Conservation (phyloP, 2,888 invertebrate species). For the Eilema griseolum region DNA sequence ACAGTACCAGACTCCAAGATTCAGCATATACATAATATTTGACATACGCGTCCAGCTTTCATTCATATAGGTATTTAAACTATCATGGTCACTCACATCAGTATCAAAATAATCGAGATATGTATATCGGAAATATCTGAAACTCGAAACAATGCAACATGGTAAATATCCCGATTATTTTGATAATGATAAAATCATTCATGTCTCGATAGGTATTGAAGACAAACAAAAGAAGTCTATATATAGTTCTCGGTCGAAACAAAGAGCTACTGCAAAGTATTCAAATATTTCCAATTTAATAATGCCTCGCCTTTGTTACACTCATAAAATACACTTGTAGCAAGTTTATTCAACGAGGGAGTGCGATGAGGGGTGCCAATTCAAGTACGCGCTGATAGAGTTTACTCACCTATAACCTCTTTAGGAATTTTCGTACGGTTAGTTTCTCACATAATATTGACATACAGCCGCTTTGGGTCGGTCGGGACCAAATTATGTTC, state of each 20-base stretch:
- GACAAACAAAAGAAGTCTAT: not conserved
- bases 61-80: no score
- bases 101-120: no score
- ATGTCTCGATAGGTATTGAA: not conserved
- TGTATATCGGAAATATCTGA: no score
- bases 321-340: not conserved
- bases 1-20: no score
- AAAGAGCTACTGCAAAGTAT: not conserved
- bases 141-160: no score
- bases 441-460: slow-evolving; percentile 2
- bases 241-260: not conserved
- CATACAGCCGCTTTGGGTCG: not conserved
- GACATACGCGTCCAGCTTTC: no score
- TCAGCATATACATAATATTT: no score
- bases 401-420: slow-evolving; percentile 1
- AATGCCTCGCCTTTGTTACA: not conserved
- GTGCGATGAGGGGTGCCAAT: not conserved
- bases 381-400: not conserved
- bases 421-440: not conserved
- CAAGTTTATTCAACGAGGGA: not conserved
- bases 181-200: no score
- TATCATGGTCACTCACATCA: no score
- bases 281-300: not conserved
- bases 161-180: no score
- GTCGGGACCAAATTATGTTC: not conserved